Base-by-base conservation (phyloP, 2,888 invertebrate genomes). In the Apoda limacodes region DNA sequence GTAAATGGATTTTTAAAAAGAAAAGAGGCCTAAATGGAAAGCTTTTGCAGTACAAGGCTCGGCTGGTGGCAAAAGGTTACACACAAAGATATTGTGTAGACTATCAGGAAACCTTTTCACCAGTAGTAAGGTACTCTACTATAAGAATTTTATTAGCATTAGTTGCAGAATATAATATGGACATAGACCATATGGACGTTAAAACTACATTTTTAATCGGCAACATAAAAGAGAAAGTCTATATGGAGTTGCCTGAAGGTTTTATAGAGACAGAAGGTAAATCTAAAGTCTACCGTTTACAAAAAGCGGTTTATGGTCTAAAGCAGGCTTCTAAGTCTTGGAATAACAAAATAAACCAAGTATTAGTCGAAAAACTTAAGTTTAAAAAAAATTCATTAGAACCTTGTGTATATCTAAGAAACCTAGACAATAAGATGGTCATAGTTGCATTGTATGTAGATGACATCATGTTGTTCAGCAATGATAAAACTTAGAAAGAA, bases 141-240 rank as follows among this genome's bases (percentile, higher is more conserved):
- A 20, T 21, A 9, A 26, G 31, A n/a, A 17, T 25, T 6, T 3
- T 22, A 4, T 10, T 26, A 6, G 5, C 22, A n/a, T 10, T 23
- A 13, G 26, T 23, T 11, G 27, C 22, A 11, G 17, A 31, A 22
- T 21, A 14, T 22, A 20, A 21, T 14, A 19, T 26, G 17, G 12
- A 22, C 3, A 12, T 27, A 4, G 22, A 27, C n/a, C 32, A 32
- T 6, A 26, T 32, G 26, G 32, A 32, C 19, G 27, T 32, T 5
- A 32, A 32, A 22, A 27, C 32, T 19, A 27, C 26, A 1, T 31
- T 31, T 22, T 21, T 31, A 21, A 20, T 25, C 17, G 31, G 25
- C 15, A 10, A 10, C 4, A 11, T 31, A 10, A 10, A 31, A 25
- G 30, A 31, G 20, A 15, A 31, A 1, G 25, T 31, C 14, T 23